Evolutionary conservation across 1,140 invertebrate species (phyloP), one percentile per base, ranked within the genome.

Genomic region (Branchinecta lynchi): DNA sequence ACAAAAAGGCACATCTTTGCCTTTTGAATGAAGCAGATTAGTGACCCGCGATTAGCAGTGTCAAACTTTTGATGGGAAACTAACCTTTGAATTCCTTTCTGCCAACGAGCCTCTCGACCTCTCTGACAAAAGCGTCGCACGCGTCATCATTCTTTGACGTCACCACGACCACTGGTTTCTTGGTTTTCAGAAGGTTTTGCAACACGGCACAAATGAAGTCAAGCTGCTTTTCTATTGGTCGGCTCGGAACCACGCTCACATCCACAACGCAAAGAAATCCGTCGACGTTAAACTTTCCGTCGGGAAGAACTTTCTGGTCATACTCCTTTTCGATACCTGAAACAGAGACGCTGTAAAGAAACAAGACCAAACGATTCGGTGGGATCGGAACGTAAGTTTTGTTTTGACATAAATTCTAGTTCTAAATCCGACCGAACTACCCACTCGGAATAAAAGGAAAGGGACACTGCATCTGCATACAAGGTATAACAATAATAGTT

Each of bases 141-240:
- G 89, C 87, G 77, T 95, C 92, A 77, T 98, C 96, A 77, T 94
- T 93, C 82, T 99, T 99, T 3, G 95, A 95, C 3, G 95, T 96
- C 0, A 92, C 93, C 72, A 98, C 78, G 5, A 98, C 89, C 43
- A 98, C 84, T 0, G 96, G 95, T 77, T 98, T 97, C 78, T 98
- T 98, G 7, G 90, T 88, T 79, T 93, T 93, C 43, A 92, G 77
- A 70, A 93, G 82, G 79, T 89, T 92, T 74, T 87, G 90, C 43
- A 95, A 81, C 44, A 92, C 89, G 72, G 85, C 86, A 32, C 88
- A 86, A 45, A 90, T 86, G 73, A 88, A 85, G 77, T 94, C 92
- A 2, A 81, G 76, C 73, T 82, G 92, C 75, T 90, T 90, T 75
- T 97, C 93, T 75, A 96, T 85, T 72, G 86, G 86, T 70, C 96